A percentile compares a stretch with the other conserved stretches of the same genome.
Evolutionary conservation across 2,797 vertebrate species (phyloP).

Genomic region (Pseudopleuronectes americanus): DNA sequence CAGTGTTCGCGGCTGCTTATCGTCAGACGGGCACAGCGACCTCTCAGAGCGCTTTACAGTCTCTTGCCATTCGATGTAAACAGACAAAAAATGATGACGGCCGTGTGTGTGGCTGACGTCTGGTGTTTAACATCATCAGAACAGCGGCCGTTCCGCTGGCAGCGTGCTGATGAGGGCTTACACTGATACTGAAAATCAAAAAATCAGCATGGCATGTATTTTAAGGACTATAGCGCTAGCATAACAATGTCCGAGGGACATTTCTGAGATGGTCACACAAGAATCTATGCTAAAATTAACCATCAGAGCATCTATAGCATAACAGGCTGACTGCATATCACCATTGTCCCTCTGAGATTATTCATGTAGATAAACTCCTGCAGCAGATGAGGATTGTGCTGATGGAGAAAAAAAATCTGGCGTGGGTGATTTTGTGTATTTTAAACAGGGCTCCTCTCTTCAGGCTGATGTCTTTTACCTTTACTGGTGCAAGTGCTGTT

Average conservation of each 20-base stretch:
- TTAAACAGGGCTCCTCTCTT: slow-evolving; percentile 61
- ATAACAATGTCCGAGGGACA: slow-evolving; percentile 3
- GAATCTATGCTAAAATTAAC: slow-evolving; percentile 63
- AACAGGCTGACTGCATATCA: slow-evolving; percentile 22
- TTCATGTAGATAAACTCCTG: slow-evolving; percentile 37
- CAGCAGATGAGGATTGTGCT: slow-evolving; percentile 19
- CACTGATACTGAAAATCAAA: slow-evolving; percentile 28
- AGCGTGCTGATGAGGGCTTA: slow-evolving; percentile 35
- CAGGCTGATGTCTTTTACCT: slow-evolving; percentile 60
- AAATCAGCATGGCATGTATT: slow-evolving; percentile 64
- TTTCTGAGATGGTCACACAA: slow-evolving; percentile 52
- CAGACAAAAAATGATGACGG: slow-evolving; percentile 7
- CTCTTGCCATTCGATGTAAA: slow-evolving; percentile 16
- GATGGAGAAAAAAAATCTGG: slow-evolving; percentile 30
- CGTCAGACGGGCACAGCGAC: slow-evolving; percentile 15
- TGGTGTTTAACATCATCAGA: slow-evolving; percentile 28
- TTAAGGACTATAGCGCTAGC: slow-evolving; percentile 29
- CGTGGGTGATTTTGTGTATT: slow-evolving; percentile 36
- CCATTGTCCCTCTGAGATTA: slow-evolving; percentile 17
- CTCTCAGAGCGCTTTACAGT: background rate
- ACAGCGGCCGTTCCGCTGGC: slow-evolving; percentile 3
- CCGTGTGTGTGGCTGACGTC: slow-evolving; percentile 34
- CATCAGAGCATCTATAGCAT: slow-evolving; percentile 14
- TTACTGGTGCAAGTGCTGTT: slow-evolving; percentile 65
- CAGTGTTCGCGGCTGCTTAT: slow-evolving; percentile 35